Percentiles rank a stretch among this genome's conserved stretches.
phyloP scores from a whole-genome alignment of 2,797 vertebrate genomes.

The Darevskia nairensis region DNA sequence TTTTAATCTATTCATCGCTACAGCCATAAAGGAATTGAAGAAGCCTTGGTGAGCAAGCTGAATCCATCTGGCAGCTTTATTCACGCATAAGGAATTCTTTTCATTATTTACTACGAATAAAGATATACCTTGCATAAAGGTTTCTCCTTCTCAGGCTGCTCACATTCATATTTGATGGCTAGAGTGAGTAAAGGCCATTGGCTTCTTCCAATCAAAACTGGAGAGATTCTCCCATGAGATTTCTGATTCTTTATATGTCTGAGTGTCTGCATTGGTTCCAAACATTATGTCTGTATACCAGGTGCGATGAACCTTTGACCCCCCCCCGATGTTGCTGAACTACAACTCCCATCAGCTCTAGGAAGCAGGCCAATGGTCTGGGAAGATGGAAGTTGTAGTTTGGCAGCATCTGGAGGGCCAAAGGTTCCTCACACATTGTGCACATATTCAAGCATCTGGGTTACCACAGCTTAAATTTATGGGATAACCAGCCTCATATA shows the following conservation, averaged over 20 bases:
- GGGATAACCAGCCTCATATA: too few relatives aligned
- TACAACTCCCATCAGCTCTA: too few relatives aligned
- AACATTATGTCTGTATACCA: background rate
- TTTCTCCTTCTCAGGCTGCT: slow-evolving; percentile 43
- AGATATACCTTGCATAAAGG: slow-evolving; percentile 49
- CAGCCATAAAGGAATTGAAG: slow-evolving; percentile 43
- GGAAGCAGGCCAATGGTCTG: too few relatives aligned
- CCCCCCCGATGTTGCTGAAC: too few relatives aligned
- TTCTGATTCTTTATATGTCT: slow-evolving; percentile 25
- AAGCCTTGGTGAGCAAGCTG: slow-evolving; percentile 42
- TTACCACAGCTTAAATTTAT: too few relatives aligned
- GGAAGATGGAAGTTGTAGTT: too few relatives aligned
- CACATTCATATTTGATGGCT: slow-evolving; percentile 50
- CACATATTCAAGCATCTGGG: too few relatives aligned
- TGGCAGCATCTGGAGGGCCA: too few relatives aligned
- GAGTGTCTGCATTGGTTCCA: slow-evolving; percentile 3
- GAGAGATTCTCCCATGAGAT: background rate
- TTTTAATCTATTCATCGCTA: slow-evolving; percentile 47
- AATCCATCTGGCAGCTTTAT: slow-evolving; percentile 56
- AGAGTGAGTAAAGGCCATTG: slow-evolving; percentile 28
- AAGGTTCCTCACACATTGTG: too few relatives aligned
- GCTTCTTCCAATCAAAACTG: slow-evolving; percentile 22
- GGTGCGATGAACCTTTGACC: too few relatives aligned
- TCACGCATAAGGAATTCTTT: slow-evolving; percentile 63
- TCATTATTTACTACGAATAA: slow-evolving; percentile 68